phyloP scores from a whole-genome alignment of 2,888 invertebrate species.

The Galerucella pusilla region DNA sequence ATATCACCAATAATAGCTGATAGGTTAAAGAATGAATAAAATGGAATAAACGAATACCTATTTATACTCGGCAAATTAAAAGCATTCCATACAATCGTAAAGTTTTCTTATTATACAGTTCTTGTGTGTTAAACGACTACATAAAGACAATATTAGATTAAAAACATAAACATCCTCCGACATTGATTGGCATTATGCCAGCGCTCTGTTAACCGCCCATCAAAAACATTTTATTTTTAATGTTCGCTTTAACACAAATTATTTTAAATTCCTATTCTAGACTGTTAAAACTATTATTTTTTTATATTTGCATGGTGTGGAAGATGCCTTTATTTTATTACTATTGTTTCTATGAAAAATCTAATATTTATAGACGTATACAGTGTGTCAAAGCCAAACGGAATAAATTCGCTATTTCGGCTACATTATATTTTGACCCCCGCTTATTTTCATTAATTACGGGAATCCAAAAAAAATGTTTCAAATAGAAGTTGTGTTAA shows the following conservation, averaged over 20 bases:
- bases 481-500: too few relatives aligned
- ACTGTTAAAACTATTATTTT: too few relatives aligned
- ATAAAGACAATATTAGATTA: constrained; percentile 7
- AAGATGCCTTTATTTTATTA: too few relatives aligned
- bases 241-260: neutral
- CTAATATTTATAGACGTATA: too few relatives aligned
- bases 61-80: neutral
- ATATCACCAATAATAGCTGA: neutral
- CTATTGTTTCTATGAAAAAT: too few relatives aligned
- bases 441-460: too few relatives aligned
- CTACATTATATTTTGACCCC: too few relatives aligned
- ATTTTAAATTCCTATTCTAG: neutral
- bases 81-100: too few relatives aligned
- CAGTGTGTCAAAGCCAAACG: too few relatives aligned
- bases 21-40: neutral
- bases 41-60: neutral
- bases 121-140: neutral
- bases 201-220: neutral
- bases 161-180: neutral
- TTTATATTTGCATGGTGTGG: too few relatives aligned
- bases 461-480: too few relatives aligned
- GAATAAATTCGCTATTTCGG: too few relatives aligned
- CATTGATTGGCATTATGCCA: constrained; percentile 5
- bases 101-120: neutral
- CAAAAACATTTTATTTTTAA: constrained; percentile 5